phyloP scores from a whole-genome alignment of 2,888 invertebrate genomes.

The Brenthis hecate region DNA sequence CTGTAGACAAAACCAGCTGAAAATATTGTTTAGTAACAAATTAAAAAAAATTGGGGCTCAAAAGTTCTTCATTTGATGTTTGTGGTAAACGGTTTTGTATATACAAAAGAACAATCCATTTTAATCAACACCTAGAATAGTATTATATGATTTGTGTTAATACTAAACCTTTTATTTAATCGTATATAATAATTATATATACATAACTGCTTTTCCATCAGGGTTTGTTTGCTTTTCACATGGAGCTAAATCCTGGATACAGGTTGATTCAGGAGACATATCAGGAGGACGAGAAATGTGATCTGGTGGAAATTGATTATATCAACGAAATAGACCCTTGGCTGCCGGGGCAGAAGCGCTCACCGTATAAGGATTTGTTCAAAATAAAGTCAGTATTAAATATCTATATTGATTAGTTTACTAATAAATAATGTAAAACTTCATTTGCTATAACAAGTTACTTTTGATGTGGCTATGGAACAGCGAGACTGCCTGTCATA shows the following conservation, averaged over 20 bases:
- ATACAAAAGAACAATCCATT: background rate
- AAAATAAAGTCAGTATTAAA: slow-evolving; percentile 74
- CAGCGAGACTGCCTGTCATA: too few species aligned
- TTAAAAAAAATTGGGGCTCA: too few species aligned
- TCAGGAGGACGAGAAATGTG: slow-evolving; percentile 84
- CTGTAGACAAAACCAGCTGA: too few species aligned
- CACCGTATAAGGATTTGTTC: slow-evolving; percentile 78
- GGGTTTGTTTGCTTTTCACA: slow-evolving; percentile 82
- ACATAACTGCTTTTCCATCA: slow-evolving; percentile 41
- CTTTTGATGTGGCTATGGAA: too few species aligned
- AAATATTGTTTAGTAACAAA: too few species aligned
- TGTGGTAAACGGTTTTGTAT: background rate
- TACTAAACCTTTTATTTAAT: background rate
- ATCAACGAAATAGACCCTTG: slow-evolving; percentile 80
- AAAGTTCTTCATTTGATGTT: too few species aligned
- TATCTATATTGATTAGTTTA: too few species aligned
- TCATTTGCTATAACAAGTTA: too few species aligned
- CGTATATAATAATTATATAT: background rate
- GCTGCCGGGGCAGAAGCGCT: slow-evolving; percentile 78
- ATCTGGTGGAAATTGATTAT: slow-evolving; percentile 81
- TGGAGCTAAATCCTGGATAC: slow-evolving; percentile 81
- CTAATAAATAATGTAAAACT: too few species aligned
- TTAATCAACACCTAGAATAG: too few species aligned
- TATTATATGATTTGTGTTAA: too few species aligned
- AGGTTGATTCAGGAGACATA: slow-evolving; percentile 82